Percentiles rank a stretch among this genome's conserved stretches.
These are phyloP conservation scores for Caracal caracal DNA, from an alignment of 2,113 vertebrate species.

Conservation along the genomic window DNA sequence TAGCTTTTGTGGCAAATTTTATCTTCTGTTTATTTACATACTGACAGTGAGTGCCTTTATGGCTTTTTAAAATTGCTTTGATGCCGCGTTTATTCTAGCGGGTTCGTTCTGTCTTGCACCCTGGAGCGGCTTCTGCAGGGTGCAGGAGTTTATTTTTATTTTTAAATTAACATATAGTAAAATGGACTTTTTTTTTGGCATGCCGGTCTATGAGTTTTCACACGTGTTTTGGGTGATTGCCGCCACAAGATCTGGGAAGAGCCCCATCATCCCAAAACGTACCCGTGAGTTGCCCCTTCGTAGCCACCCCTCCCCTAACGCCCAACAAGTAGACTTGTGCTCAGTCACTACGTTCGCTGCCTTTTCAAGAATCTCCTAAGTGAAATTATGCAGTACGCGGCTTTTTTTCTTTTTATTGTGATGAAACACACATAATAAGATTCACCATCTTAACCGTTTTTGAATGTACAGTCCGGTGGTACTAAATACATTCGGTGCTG, in stretches of 20 bases:
- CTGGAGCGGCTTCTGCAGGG: background rate
- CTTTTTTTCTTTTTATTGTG: background rate
- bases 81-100: background rate
- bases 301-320: background rate
- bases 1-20: background rate
- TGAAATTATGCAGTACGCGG: background rate
- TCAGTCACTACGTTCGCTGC: too few relatives aligned
- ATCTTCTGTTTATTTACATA: background rate
- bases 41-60: background rate
- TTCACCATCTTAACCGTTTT: background rate
- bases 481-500: background rate
- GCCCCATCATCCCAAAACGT: background rate
- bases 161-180: background rate
- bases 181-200: background rate
- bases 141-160: constrained; percentile 41
- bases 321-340: background rate
- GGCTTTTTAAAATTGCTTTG: background rate
- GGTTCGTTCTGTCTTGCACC: background rate
- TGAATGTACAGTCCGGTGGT: background rate
- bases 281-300: background rate
- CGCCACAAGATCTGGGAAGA: background rate
- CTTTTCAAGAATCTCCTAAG: background rate
- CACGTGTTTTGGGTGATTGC: background rate
- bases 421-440: background rate
- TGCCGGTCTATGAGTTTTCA: background rate